Percentiles rank a stretch among this genome's conserved stretches.
Conservation (phyloP, 2,888 invertebrate genomes). For the Hyalella azteca region DNA sequence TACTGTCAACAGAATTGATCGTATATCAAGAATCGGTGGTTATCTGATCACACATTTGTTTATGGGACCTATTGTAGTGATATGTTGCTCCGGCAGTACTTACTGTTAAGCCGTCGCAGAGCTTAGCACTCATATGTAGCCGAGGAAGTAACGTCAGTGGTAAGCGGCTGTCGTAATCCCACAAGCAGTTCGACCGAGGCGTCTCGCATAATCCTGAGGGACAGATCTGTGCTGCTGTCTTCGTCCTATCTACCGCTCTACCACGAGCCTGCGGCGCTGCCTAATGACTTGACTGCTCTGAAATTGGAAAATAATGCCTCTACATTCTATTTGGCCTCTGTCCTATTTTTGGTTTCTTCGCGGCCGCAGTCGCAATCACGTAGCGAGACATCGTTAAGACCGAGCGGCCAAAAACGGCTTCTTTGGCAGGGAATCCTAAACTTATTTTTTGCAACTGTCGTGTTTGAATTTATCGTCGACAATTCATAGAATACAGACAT, state of each 20-base stretch:
- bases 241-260: background rate
- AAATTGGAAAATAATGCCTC: slow-evolving; percentile 33
- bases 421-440: background rate
- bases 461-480: too few species aligned
- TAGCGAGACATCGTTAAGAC: background rate
- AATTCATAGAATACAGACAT: too few species aligned
- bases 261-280: slow-evolving; percentile 1
- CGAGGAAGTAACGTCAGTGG: too few species aligned
- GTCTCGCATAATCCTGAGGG: slow-evolving; percentile 14
- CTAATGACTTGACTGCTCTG: slow-evolving; percentile 26
- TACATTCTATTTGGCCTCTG: slow-evolving; percentile 12
- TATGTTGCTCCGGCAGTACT: too few species aligned
- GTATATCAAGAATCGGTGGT: too few species aligned
- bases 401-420: too few species aligned
- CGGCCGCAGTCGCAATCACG: background rate
- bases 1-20: too few species aligned
- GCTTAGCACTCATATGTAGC: too few species aligned
- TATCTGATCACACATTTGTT: too few species aligned
- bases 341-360: background rate
- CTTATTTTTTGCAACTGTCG: too few species aligned
- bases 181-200: background rate
- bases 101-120: too few species aligned
- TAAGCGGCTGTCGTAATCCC: slow-evolving; percentile 3
- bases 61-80: too few species aligned
- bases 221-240: slow-evolving; percentile 10